Conservation (phyloP, 1,140 invertebrate genomes). For the Caenorhabditis tropicalis region DNA sequence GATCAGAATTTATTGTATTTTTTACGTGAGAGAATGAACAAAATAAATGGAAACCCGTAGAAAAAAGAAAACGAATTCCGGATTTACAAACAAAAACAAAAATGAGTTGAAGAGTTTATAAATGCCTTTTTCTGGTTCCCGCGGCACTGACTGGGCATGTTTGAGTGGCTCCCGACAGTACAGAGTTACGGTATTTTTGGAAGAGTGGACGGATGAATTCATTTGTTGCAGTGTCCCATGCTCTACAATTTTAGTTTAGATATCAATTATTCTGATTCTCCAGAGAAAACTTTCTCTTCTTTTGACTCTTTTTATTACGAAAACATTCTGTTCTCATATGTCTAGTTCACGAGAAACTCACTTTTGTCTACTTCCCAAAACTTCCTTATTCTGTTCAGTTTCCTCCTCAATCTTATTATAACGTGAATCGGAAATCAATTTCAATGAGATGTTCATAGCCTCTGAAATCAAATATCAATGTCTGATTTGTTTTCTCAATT, state of each 20-base stretch:
- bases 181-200: conserved; percentile 51
- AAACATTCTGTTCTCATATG: neutral
- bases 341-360: neutral
- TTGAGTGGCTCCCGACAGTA: neutral
- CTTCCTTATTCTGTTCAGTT: conserved; percentile 57
- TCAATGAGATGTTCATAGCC: conserved; percentile 68
- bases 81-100: neutral
- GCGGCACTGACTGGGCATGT: conserved; percentile 3
- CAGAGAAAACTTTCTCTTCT: too few species aligned
- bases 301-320: too few species aligned
- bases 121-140: conserved; percentile 2
- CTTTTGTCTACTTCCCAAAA: conserved; percentile 34
- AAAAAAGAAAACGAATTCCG: neutral
- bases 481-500: neutral
- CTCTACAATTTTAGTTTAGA: too few species aligned
- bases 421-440: conserved; percentile 66
- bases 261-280: too few species aligned
- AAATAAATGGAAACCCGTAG: neutral
- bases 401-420: conserved; percentile 70
- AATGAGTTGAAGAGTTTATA: neutral
- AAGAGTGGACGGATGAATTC: conserved; percentile 60
- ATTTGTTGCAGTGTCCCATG: conserved; percentile 60
- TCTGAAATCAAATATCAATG: conserved; percentile 58
- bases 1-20: neutral
- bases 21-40: neutral